A percentile compares a stretch with the other conserved stretches of the same genome.
phyloP scores from a whole-genome alignment of 2,888 invertebrate species.

The Drosophila kambysellisi region DNA sequence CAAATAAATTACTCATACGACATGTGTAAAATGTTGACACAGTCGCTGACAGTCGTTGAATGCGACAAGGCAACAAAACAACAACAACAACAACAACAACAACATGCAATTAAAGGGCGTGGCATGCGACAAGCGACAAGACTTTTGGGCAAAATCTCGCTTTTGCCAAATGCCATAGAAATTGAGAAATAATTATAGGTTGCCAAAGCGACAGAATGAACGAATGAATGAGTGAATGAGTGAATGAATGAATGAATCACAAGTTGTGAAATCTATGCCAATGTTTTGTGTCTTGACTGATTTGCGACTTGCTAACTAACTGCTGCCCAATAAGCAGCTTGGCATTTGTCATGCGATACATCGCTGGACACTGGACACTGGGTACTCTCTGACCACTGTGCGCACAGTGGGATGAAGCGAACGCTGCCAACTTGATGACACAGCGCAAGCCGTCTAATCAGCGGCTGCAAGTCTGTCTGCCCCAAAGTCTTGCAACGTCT shows the following conservation, averaged over 20 bases:
- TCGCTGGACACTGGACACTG: background rate
- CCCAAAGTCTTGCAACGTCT: conserved; percentile 1
- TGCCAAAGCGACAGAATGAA: conserved; percentile 6
- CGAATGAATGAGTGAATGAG: background rate
- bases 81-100: background rate
- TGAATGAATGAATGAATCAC: conserved; percentile 40
- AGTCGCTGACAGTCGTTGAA: conserved; percentile 48
- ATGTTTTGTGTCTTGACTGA: conserved; percentile 9
- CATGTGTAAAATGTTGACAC: conserved; percentile 54
- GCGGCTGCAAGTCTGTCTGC: conserved; percentile 20
- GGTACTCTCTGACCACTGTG: conserved; percentile 29
- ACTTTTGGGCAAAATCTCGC: conserved; percentile 18
- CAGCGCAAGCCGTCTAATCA: conserved; percentile 56
- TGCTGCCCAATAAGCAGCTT: conserved; percentile 18
- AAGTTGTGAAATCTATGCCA: conserved; percentile 36
- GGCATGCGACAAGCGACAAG: conserved; percentile 21
- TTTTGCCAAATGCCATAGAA: conserved; percentile 1
- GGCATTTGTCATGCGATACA: conserved; percentile 48
- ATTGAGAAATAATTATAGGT: conserved; percentile 22
- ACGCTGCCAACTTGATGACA: conserved; percentile 71
- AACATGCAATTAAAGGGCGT: conserved; percentile 30
- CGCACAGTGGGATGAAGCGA: conserved; percentile 55
- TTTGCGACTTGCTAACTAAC: conserved; percentile 23
- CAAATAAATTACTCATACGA: conserved; percentile 68
- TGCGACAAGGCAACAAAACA: conserved; percentile 6